phyloP scores from a whole-genome alignment of 2,113 vertebrate genomes.

The Lamprotornis superbus region DNA sequence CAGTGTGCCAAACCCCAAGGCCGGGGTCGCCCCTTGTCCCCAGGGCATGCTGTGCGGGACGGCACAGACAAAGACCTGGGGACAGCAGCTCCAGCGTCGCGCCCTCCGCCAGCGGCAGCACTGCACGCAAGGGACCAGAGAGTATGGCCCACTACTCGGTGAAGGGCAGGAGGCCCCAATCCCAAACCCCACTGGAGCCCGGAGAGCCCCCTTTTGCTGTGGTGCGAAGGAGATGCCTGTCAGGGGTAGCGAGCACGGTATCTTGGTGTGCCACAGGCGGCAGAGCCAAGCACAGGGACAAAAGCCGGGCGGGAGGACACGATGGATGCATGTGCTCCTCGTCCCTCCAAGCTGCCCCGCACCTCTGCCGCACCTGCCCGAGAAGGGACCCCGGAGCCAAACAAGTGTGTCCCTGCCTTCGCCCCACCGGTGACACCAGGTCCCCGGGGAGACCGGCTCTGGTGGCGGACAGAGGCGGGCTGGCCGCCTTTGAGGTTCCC shows the following conservation, averaged over 20 bases:
- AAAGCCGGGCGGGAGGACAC: not conserved
- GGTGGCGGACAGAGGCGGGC: not conserved
- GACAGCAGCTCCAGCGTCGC: not conserved
- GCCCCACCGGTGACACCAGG: not conserved
- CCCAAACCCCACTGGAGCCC: not conserved
- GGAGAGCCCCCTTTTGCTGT: not conserved
- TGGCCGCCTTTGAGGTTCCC: not conserved
- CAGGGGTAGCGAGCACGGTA: accelerated
- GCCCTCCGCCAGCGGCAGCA: not conserved
- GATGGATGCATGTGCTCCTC: not conserved
- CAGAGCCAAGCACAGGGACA: not conserved
- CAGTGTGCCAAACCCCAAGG: not conserved
- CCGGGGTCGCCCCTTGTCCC: not conserved
- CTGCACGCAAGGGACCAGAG: not conserved
- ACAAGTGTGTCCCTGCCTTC: not conserved
- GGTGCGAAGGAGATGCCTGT: not conserved
- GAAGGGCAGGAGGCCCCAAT: not conserved
- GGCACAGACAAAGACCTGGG: slow-evolving; percentile 29
- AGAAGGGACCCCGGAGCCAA: not conserved
- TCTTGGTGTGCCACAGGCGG: not conserved
- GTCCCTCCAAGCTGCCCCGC: not conserved
- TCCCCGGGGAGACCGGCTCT: not conserved
- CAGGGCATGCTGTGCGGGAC: not conserved
- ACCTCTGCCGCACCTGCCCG: not conserved
- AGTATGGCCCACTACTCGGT: not conserved